Percentiles rank a stretch among this genome's conserved stretches.
Evolutionary conservation across 2,113 vertebrate species (phyloP).

Genomic region (Rhagologus leucostigma): DNA sequence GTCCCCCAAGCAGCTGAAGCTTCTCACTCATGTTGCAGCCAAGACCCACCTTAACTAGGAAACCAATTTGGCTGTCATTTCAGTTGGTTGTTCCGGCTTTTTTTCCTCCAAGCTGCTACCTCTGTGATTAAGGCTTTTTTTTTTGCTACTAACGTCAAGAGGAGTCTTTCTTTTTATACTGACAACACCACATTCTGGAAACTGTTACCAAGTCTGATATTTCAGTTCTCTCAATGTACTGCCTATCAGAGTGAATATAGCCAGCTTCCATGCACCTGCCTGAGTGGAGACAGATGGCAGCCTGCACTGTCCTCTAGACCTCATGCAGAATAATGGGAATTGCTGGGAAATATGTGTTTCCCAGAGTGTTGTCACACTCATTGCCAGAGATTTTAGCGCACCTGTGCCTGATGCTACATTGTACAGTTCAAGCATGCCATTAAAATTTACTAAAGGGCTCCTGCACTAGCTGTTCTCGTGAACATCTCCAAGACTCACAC

Average conservation of each 20-base stretch:
- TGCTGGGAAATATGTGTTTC: not conserved
- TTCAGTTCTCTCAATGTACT: not conserved
- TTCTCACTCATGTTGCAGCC: not conserved
- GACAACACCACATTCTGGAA: not conserved
- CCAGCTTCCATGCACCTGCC: not conserved
- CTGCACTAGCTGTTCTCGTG: not conserved
- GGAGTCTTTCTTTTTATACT: not conserved
- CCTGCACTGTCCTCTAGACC: fast-evolving
- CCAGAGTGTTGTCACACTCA: not conserved
- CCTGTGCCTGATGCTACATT: not conserved
- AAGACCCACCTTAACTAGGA: not conserved
- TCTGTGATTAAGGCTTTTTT: not conserved
- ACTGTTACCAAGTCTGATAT: not conserved
- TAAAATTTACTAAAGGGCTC: not conserved
- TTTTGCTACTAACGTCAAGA: not conserved
- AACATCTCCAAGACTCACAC: not conserved
- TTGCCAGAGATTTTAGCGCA: not conserved
- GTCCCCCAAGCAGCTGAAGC: not conserved
- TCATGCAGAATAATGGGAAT: not conserved
- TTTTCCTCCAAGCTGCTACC: not conserved
- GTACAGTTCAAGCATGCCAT: not conserved
- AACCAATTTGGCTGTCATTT: not conserved
- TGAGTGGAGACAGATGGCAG: not conserved
- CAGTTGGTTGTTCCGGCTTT: not conserved
- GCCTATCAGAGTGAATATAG: not conserved